Evolutionary conservation across 1,140 invertebrate genomes (phyloP).

Genomic region (Drosophila subobscura): DNA sequence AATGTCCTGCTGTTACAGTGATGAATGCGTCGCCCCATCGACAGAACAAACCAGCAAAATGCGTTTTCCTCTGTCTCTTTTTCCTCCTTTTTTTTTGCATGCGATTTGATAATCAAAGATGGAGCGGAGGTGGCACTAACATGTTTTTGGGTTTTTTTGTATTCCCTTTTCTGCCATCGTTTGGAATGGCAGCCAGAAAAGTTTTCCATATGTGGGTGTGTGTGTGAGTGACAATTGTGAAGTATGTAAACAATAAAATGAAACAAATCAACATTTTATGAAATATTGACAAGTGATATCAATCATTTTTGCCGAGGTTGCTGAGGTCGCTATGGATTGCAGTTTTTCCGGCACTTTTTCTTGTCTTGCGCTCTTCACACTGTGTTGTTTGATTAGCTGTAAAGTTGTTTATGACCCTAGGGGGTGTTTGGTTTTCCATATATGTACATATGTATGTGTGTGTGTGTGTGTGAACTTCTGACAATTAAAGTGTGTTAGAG

Average conservation of each 20-base stretch:
- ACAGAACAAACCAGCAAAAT: constrained; percentile 38
- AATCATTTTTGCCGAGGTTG: constrained; percentile 52
- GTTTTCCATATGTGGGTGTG: constrained; percentile 22
- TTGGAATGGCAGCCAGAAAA: constrained; percentile 27
- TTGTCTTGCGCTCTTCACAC: constrained; percentile 10
- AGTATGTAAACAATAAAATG: constrained; percentile 77
- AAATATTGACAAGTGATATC: constrained; percentile 79
- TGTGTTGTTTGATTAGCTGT: constrained; percentile 53
- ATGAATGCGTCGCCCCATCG: constrained; percentile 61
- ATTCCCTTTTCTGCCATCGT: neutral
- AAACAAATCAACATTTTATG: constrained; percentile 79
- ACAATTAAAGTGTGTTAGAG: neutral
- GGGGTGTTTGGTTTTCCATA: neutral
- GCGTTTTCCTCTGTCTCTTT: constrained; percentile 9
- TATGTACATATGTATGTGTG: too few species aligned
- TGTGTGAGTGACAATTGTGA: constrained; percentile 55
- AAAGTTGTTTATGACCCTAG: constrained; percentile 50
- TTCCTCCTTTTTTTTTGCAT: constrained; percentile 31
- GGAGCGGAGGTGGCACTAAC: constrained; percentile 31
- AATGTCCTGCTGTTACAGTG: constrained; percentile 75
- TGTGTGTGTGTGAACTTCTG: neutral
- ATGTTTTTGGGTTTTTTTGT: constrained; percentile 11
- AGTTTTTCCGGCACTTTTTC: constrained; percentile 10
- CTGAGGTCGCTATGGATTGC: constrained; percentile 21
- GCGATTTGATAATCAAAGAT: constrained; percentile 61